Conservation (phyloP, 2,113 vertebrate species). For the Siphamia tubifer region DNA sequence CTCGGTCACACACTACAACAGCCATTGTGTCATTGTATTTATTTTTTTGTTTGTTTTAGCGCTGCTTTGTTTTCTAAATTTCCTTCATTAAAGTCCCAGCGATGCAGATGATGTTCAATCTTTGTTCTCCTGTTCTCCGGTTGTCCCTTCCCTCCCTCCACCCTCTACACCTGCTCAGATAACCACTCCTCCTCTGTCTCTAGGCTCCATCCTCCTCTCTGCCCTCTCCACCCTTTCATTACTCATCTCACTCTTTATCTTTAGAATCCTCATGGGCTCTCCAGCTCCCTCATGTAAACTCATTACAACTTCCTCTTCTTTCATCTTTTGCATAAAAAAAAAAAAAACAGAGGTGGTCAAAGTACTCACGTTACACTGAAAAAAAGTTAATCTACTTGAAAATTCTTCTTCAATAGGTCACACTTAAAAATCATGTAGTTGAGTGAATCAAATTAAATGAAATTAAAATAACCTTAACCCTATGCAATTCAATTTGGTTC, state of each 20-base stretch:
- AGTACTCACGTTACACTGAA: too few relatives aligned
- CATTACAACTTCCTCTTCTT: slow-evolving; percentile 64
- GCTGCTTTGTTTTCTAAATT: slow-evolving; percentile 56
- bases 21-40: slow-evolving; percentile 87
- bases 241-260: slow-evolving; percentile 61
- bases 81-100: slow-evolving; percentile 47
- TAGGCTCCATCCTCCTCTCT: slow-evolving; percentile 57
- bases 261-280: slow-evolving; percentile 50
- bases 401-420: too few relatives aligned
- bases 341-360: too few relatives aligned
- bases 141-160: slow-evolving; percentile 40
- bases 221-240: slow-evolving; percentile 53
- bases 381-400: too few relatives aligned
- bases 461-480: too few relatives aligned
- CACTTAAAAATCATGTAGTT: too few relatives aligned
- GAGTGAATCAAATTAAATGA: too few relatives aligned
- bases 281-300: slow-evolving; percentile 48
- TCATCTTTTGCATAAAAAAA: slow-evolving; percentile 71
- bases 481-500: too few relatives aligned
- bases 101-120: slow-evolving; percentile 21
- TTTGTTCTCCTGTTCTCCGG: too few relatives aligned
- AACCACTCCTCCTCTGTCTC: slow-evolving; percentile 64
- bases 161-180: slow-evolving; percentile 64
- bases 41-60: slow-evolving; percentile 57
- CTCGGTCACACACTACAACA: slow-evolving; percentile 29